Percentiles rank a stretch among this genome's conserved stretches.
These are phyloP conservation scores for Morpho deidamia DNA, from an alignment of 2,888 invertebrate genomes.

Conservation along the genomic window DNA sequence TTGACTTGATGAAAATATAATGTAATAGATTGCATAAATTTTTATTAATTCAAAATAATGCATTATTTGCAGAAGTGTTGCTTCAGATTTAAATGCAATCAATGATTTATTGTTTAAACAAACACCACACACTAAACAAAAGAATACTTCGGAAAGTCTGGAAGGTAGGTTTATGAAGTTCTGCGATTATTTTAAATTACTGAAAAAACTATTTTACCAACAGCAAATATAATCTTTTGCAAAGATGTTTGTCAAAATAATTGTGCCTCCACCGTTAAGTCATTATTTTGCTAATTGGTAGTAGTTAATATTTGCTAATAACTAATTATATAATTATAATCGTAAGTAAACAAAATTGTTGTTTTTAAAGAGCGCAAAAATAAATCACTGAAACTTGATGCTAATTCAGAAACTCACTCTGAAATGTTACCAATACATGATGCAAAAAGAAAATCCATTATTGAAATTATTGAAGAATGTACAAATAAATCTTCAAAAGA, in stretches of 20 bases:
- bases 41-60: not conserved
- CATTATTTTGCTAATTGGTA: too few relatives aligned
- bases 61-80: slow-evolving; percentile 36
- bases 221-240: too few relatives aligned
- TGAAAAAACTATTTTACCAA: not conserved
- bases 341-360: not conserved
- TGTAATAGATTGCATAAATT: too few relatives aligned
- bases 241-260: too few relatives aligned
- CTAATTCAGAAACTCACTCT: not conserved
- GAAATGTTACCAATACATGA: slow-evolving; percentile 9
- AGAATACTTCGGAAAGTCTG: slow-evolving; percentile 32
- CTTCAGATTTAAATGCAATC: slow-evolving; percentile 43
- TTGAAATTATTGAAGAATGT: slow-evolving; percentile 49
- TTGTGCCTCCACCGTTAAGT: too few relatives aligned
- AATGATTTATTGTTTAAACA: slow-evolving; percentile 51
- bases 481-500: slow-evolving; percentile 28
- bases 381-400: slow-evolving; percentile 26
- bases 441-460: slow-evolving; percentile 47
- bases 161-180: too few relatives aligned
- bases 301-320: too few relatives aligned
- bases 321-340: too few relatives aligned
- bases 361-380: slow-evolving; percentile 13
- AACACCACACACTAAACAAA: slow-evolving; percentile 34
- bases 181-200: too few relatives aligned
- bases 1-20: too few relatives aligned